Evolutionary conservation across 2,113 vertebrate genomes (phyloP), one percentile per base, ranked within the genome.

Genomic region (Colius striatus): DNA sequence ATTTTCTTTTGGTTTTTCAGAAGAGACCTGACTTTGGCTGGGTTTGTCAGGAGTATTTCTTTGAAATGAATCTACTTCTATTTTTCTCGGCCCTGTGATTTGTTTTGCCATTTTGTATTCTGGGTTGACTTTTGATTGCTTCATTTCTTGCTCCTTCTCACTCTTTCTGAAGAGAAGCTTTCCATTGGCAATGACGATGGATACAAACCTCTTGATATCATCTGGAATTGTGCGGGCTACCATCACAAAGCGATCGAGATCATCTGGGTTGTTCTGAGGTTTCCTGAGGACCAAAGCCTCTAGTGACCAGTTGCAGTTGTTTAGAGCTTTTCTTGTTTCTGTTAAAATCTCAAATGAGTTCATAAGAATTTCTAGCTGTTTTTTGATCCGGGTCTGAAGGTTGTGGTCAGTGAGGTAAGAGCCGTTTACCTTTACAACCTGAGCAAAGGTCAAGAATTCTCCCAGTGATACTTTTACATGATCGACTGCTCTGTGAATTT

Each of bases 191-290:
- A 99, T 99, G 94, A 99, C 93, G 43, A 99, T 99, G 57, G 99
- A 99, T 20, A 98, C 98, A 34, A 99, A 98, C 65, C 98, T 98
- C 95, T 98, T 99, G 84, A 99, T 96, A 2, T 99, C 99, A 3
- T 99, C 99, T 4, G 99, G 99, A 78, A 99, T 84, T 0, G 98
- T 98, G 47, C 99, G 97, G 1, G 99, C 98, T 74, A 98, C 98
- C 98, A 98, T 98, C 25, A 99, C 98, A 32, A 99, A 99, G 65
- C 98, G 98, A 73, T 99, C 99, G 11, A 99, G 98, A 50, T 99
- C 98, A 11, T 99, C 99, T 5, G 98, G 98, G 41, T 71, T 97
- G 61, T 38, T 97, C 57, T 98, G 98, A 30, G 96, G 95, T 8
- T 96, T 96, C 91, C 98, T 98, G 27, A 98, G 97, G 45, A 98